Evolutionary conservation across 1,140 invertebrate genomes (phyloP), one percentile per base, ranked within the genome.

Genomic region (Drosophila malerkotliana): DNA sequence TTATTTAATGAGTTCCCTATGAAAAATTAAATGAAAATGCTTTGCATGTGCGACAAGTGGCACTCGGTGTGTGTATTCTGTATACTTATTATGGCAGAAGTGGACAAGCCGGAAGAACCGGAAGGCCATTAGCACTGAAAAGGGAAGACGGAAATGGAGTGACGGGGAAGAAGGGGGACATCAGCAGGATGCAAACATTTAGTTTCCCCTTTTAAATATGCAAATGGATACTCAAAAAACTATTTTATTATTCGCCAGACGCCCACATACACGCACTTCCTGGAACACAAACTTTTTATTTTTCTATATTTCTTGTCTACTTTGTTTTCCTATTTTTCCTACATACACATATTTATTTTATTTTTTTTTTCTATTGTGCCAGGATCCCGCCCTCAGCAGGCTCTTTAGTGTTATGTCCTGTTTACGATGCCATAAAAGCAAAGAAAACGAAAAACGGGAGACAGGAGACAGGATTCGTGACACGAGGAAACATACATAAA

Each of bases 401-500:
- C 73, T 67, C 49, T 76, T 75, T 68, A 68, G 72, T 76, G 72
- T 76, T 76, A 76, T 75, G 72, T 68, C 53, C 73, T 75, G 73
- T 76, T 76, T 76, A 76, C 73, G 73, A 75, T 34, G 72, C 47
- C 54, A 55, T 75, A 75, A 76, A 74, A 44, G 41, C 41, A 44
- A 37, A 48, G 44, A 7, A 49, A 37, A 37, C 34, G 1, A n/a
- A 21, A 18, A 34, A 30, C 10, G 5, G 14, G 18, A 18, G 18
- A 41, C 47, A 49, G n/a, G 10, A 41, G 39, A 44, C n/a, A 44
- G 41, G 41, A 44, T 4, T 12, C 34, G 34, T 12, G 41, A 44
- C 41, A 44, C 41, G 14, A 14, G 39, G 4, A 41, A 41, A 32
- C 9, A 32, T 32, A 32, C 32, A 32, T 32, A n/a, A 37, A 37